Evolutionary conservation across 2,797 vertebrate genomes (phyloP).

Genomic region (Pagetopsis macropterus): DNA sequence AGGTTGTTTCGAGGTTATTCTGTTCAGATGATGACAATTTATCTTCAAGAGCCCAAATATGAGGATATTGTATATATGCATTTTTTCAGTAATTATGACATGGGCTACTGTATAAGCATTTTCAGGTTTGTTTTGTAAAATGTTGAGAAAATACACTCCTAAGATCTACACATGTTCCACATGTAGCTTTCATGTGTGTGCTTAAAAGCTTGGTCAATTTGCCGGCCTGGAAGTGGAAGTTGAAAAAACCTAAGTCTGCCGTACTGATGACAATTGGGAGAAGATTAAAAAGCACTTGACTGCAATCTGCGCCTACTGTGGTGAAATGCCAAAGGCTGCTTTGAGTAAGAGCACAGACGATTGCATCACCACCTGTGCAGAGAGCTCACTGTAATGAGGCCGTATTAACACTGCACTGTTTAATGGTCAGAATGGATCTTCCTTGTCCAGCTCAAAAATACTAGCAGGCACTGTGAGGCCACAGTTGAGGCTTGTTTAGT

Average conservation of each 20-base stretch:
- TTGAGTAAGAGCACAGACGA: constrained; percentile 47
- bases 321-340: constrained; percentile 61
- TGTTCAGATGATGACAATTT: neutral
- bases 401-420: constrained; percentile 50
- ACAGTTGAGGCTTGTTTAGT: constrained; percentile 29
- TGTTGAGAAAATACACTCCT: neutral
- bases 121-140: neutral
- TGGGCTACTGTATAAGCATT: neutral
- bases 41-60: neutral
- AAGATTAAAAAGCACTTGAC: constrained; percentile 71
- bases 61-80: neutral
- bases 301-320: constrained; percentile 64
- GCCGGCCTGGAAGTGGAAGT: constrained; percentile 7
- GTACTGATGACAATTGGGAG: constrained; percentile 60
- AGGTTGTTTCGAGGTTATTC: too few relatives aligned
- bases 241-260: constrained; percentile 14
- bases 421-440: constrained; percentile 56
- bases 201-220: constrained; percentile 19
- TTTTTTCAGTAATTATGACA: neutral
- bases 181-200: neutral
- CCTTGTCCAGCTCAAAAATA: constrained; percentile 41
- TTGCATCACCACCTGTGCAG: constrained; percentile 55
- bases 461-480: constrained; percentile 26
- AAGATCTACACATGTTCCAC: neutral
- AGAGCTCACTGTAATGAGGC: constrained; percentile 60